A percentile compares a stretch with the other conserved stretches of the same genome.
Evolutionary conservation across 2,888 invertebrate species (phyloP).

Genomic region (Neuroscelio doddi): DNA sequence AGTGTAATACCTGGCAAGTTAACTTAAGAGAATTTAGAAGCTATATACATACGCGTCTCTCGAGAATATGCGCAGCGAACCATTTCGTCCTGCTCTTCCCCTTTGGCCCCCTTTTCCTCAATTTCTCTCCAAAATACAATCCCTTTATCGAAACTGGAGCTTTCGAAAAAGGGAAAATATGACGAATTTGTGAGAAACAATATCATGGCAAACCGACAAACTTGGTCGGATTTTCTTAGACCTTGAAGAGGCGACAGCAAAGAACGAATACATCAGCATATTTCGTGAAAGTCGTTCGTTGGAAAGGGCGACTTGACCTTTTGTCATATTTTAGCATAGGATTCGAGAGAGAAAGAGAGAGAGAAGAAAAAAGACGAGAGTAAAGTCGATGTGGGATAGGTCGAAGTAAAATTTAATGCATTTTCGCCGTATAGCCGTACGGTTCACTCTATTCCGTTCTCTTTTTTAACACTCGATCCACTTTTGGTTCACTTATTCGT

Average conservation of each 20-base stretch:
- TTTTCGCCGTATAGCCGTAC: constrained; percentile 4
- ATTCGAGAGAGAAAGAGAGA: constrained; percentile 21
- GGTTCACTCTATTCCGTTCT: background rate
- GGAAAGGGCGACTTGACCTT: constrained; percentile 47
- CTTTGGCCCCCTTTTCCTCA: constrained; percentile 24
- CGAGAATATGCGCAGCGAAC: constrained; percentile 16
- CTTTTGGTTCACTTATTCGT: constrained; percentile 32
- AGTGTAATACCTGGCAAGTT: constrained; percentile 4
- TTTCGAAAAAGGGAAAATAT: constrained; percentile 13
- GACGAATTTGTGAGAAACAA: constrained; percentile 36
- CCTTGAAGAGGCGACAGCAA: constrained; percentile 5
- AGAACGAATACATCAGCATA: constrained; percentile 51
- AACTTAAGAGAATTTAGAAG: constrained; percentile 4
- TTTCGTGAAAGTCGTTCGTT: constrained; percentile 46
- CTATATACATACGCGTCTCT: constrained; percentile 1
- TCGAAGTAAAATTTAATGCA: constrained; percentile 19
- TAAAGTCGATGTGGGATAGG: background rate
- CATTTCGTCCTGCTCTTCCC: constrained; percentile 8
- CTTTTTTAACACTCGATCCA: constrained; percentile 10
- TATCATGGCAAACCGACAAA: constrained; percentile 44
- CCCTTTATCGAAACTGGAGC: background rate
- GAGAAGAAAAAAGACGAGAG: constrained; percentile 9
- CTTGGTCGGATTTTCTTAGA: constrained; percentile 45
- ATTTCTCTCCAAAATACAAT: constrained; percentile 5
- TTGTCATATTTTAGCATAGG: constrained; percentile 46